These are phyloP conservation scores for Melinaea menophilus DNA, from an alignment of 2,888 invertebrate genomes.

Conservation along the genomic window DNA sequence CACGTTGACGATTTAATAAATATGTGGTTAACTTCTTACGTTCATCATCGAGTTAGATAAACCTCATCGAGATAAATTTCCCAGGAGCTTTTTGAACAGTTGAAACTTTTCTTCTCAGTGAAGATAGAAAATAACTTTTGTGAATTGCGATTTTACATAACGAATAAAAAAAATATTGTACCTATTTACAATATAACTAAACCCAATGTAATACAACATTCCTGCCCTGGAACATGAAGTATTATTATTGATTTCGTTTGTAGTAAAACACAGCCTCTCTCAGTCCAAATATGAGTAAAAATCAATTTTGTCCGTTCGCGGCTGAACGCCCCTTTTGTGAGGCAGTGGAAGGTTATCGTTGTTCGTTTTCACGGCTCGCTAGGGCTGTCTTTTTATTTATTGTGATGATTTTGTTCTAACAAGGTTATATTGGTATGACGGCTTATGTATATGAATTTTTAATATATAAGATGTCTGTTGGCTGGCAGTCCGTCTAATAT, in stretches of 20 bases:
- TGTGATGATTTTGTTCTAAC: slow-evolving; percentile 1
- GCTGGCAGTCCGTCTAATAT: background rate
- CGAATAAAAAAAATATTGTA: too few relatives aligned
- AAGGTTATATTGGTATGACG: background rate
- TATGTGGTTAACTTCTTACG: too few relatives aligned
- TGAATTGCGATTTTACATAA: too few relatives aligned
- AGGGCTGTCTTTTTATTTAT: slow-evolving; percentile 22
- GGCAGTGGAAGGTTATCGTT: slow-evolving; percentile 70
- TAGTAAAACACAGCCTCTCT: background rate
- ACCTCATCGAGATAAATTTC: too few relatives aligned
- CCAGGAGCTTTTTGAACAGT: too few relatives aligned
- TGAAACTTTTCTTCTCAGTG: too few relatives aligned
- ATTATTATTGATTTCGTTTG: background rate
- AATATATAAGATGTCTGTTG: too few relatives aligned
- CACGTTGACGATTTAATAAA: too few relatives aligned
- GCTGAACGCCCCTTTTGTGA: slow-evolving; percentile 51
- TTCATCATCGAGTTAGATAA: too few relatives aligned
- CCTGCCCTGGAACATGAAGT: background rate
- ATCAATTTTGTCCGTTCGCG: slow-evolving; percentile 69
- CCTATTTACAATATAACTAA: background rate
- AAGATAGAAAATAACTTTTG: too few relatives aligned
- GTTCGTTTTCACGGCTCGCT: slow-evolving; percentile 69
- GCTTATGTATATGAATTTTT: background rate
- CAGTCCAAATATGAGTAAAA: slow-evolving; percentile 56
- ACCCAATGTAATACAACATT: background rate